phyloP scores from a whole-genome alignment of 2,113 vertebrate genomes.

The Marmota monax region DNA sequence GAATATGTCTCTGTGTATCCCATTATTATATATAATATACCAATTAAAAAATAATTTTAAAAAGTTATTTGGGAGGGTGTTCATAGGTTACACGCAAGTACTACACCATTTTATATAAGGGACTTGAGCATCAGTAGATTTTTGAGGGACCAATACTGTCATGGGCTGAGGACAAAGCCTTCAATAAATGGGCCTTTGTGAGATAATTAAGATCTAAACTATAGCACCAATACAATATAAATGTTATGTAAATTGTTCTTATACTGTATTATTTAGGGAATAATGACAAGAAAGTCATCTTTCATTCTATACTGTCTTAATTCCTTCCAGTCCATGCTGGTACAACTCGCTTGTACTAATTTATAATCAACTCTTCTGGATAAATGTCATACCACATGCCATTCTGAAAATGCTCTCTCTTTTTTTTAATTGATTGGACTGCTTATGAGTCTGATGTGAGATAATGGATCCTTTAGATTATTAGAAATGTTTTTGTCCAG shows the following conservation, averaged over 20 bases:
- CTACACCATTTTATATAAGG: background rate
- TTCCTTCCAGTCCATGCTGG: background rate
- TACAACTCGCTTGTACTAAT: background rate
- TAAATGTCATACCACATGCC: background rate
- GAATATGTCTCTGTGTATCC: too few relatives aligned
- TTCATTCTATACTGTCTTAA: background rate
- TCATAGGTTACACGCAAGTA: background rate
- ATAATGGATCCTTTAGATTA: background rate
- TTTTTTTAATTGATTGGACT: background rate
- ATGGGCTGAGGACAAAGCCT: too few relatives aligned
- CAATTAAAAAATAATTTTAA: too few relatives aligned
- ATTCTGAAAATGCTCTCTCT: background rate
- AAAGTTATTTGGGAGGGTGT: too few relatives aligned
- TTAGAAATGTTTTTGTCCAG: background rate
- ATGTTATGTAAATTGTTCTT: background rate
- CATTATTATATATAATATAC: too few relatives aligned
- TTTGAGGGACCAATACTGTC: background rate
- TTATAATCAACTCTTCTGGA: background rate
- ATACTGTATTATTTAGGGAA: background rate
- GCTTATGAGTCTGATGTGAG: background rate
- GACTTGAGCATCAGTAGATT: background rate
- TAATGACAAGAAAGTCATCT: background rate
- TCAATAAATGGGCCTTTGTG: background rate
- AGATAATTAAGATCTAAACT: background rate
- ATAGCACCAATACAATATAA: background rate